Percentiles rank a stretch among this genome's conserved stretches.
Evolutionary conservation across 2,113 vertebrate genomes (phyloP).

Genomic region (Beaufortia kweichowensis): DNA sequence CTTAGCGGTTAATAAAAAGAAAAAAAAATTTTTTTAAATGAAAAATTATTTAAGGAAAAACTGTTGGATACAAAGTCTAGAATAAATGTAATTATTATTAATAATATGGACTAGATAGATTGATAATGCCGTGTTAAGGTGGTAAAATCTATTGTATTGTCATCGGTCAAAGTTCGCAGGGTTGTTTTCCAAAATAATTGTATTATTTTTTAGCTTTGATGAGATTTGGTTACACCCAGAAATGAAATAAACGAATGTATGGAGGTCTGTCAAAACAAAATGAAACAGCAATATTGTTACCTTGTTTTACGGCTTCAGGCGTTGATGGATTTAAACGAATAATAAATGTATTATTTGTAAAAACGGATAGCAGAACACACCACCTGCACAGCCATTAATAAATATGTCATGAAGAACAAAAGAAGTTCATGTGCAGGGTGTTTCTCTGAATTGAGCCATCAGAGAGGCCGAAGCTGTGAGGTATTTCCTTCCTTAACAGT

Average conservation of each 20-base stretch:
- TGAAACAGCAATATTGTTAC: neutral
- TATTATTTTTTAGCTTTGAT: too few relatives aligned
- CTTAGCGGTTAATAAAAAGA: too few relatives aligned
- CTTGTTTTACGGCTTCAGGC: neutral
- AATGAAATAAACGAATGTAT: neutral
- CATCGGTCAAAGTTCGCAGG: too few relatives aligned
- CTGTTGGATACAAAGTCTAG: too few relatives aligned
- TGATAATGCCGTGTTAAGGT: too few relatives aligned
- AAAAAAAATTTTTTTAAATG: too few relatives aligned
- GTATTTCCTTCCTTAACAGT: constrained; percentile 15
- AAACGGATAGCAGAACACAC: constrained; percentile 2
- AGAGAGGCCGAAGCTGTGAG: constrained; percentile 37
- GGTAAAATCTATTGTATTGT: too few relatives aligned
- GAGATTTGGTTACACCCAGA: neutral
- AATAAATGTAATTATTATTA: too few relatives aligned
- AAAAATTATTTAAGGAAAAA: too few relatives aligned
- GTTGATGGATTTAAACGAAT: neutral
- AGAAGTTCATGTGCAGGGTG: constrained; percentile 23
- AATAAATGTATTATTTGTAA: neutral
- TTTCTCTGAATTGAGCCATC: constrained; percentile 30
- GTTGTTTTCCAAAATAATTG: too few relatives aligned
- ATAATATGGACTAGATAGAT: too few relatives aligned
- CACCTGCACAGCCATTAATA: constrained; percentile 29
- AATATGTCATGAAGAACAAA: constrained; percentile 40
- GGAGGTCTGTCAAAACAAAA: neutral